These are phyloP conservation scores for Okamejei kenojei DNA, from an alignment of 2,797 vertebrate species.

Conservation along the genomic window DNA sequence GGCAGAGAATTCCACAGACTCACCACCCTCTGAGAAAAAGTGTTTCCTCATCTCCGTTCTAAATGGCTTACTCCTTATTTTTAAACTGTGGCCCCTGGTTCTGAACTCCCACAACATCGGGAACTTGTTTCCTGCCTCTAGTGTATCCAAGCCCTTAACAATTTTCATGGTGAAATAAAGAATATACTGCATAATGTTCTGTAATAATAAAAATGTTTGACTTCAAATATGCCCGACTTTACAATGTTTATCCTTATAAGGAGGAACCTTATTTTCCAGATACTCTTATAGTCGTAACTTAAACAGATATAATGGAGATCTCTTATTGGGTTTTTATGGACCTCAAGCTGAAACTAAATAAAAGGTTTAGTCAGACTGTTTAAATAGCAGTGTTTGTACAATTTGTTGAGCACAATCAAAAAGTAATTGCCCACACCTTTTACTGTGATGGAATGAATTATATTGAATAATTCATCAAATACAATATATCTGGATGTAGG, in stretches of 20 bases:
- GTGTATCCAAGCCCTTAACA: too few relatives aligned
- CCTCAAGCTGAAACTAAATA: neutral
- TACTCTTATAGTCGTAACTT: neutral
- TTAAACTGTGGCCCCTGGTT: too few relatives aligned
- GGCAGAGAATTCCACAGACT: too few relatives aligned
- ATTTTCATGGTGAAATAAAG: neutral
- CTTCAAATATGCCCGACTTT: neutral
- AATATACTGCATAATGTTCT: neutral
- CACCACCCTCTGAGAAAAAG: too few relatives aligned
- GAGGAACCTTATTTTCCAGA: neutral
- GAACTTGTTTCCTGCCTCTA: too few relatives aligned
- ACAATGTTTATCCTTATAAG: neutral
- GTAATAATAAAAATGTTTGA: neutral
- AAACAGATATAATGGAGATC: neutral
- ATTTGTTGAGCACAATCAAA: neutral
- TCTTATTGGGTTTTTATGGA: neutral
- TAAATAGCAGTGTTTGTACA: neutral
- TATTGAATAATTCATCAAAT: neutral
- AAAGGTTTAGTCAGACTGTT: neutral
- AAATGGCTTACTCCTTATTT: too few relatives aligned
- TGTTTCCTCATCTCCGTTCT: too few relatives aligned
- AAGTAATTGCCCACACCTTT: neutral
- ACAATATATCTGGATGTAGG: neutral
- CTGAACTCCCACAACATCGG: too few relatives aligned
- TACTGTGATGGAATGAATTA: neutral